Percentiles rank a stretch among this genome's conserved stretches.
Conservation (phyloP, 2,113 vertebrate genomes). For the Rhinolophus sinicus region DNA sequence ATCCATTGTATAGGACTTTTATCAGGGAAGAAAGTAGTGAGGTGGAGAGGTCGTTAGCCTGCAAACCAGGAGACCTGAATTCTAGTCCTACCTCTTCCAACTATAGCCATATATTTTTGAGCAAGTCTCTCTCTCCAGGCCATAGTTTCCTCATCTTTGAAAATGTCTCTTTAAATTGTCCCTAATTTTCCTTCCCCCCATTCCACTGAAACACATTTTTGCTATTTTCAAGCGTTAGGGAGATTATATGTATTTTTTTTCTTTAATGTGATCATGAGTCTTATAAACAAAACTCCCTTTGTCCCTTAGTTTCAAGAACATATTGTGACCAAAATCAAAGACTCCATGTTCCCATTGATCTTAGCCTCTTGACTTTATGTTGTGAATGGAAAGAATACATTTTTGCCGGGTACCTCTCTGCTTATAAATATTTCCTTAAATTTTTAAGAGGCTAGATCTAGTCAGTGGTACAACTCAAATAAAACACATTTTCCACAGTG, state of each 20-base stretch:
- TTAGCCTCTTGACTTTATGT: background rate
- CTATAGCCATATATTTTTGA: background rate
- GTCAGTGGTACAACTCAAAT: constrained; percentile 40
- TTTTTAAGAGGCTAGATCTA: constrained; percentile 54
- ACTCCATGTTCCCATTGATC: background rate
- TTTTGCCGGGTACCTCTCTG: constrained; percentile 25
- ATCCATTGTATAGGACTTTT: background rate
- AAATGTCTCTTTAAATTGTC: background rate
- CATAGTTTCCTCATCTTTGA: background rate
- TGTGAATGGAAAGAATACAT: constrained; percentile 26
- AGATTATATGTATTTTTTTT: background rate
- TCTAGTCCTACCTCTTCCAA: background rate
- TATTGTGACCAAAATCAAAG: background rate
- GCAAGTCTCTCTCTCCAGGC: background rate
- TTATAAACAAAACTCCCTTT: background rate
- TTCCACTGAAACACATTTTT: background rate
- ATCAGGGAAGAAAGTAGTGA: background rate
- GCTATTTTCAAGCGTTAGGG: background rate
- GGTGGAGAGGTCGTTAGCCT: background rate
- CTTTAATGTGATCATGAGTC: background rate
- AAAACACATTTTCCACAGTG: constrained; percentile 44
- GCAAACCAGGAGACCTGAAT: background rate
- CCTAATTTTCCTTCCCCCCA: background rate
- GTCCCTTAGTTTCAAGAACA: background rate
- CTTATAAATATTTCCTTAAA: constrained; percentile 52